Evolutionary conservation across 2,888 invertebrate species (phyloP).

Genomic region (Tiliacea citrago): DNA sequence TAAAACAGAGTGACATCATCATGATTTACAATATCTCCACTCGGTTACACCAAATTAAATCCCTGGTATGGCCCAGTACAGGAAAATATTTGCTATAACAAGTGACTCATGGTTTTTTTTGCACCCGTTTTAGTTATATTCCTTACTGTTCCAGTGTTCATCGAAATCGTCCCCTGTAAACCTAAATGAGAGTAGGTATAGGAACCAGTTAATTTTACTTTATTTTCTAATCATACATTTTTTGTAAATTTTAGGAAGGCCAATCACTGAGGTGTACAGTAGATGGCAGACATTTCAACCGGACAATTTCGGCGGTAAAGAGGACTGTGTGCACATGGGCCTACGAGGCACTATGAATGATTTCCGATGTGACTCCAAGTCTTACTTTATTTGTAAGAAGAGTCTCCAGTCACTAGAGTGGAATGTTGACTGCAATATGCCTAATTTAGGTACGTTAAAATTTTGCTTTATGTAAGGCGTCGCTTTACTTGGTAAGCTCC

Average conservation of each 20-base stretch:
- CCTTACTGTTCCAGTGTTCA: background rate
- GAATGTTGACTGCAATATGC: background rate
- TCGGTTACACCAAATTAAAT: too few relatives aligned
- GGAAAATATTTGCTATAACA: too few relatives aligned
- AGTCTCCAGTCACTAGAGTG: background rate
- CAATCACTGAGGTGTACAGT: slow-evolving; percentile 30
- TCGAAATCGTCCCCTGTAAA: too few relatives aligned
- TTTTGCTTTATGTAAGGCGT: background rate
- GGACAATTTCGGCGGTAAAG: slow-evolving; percentile 55
- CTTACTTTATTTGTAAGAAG: slow-evolving; percentile 2
- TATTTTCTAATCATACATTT: background rate
- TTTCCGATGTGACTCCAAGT: background rate
- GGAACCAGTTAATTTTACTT: background rate
- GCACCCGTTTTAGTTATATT: background rate
- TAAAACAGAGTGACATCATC: too few relatives aligned
- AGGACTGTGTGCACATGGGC: slow-evolving; percentile 74
- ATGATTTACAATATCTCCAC: background rate
- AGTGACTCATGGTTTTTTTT: background rate
- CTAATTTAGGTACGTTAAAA: background rate
- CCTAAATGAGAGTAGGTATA: background rate
- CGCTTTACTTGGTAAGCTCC: background rate
- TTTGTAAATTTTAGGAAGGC: slow-evolving; percentile 4
- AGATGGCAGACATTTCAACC: slow-evolving; percentile 5
- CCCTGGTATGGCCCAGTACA: too few relatives aligned
- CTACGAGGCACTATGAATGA: slow-evolving; percentile 69